Conservation (phyloP, 64 coral and sea anemone genomes). For the Pachyseris speciosa region DNA sequence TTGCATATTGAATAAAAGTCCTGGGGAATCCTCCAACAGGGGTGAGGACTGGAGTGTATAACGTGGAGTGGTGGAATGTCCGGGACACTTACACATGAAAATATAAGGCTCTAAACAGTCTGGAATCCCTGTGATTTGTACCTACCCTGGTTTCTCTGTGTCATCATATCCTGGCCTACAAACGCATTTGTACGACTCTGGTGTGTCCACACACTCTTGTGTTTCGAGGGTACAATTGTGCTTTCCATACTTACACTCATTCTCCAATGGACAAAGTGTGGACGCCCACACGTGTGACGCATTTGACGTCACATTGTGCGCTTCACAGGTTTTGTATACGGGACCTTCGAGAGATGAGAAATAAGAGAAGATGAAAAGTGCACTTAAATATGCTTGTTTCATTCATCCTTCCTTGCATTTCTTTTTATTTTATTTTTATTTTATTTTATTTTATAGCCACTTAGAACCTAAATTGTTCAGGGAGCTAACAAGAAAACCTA, state of each 20-base stretch:
- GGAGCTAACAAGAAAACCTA: too few relatives aligned
- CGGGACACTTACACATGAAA: too few relatives aligned
- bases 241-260: constrained; percentile 85
- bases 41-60: too few relatives aligned
- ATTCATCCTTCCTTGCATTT: too few relatives aligned
- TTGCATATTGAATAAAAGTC: too few relatives aligned
- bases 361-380: background rate
- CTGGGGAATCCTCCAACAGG: too few relatives aligned
- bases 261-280: constrained; percentile 77
- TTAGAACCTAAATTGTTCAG: too few relatives aligned
- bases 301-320: constrained; percentile 30
- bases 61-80: too few relatives aligned
- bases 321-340: constrained; percentile 38
- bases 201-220: constrained; percentile 74
- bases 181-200: constrained; percentile 65
- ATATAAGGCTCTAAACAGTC: too few relatives aligned
- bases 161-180: constrained; percentile 80
- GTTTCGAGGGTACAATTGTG: constrained; percentile 62
- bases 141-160: constrained; percentile 16
- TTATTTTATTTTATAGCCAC: too few relatives aligned
- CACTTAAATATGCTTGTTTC: background rate
- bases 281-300: constrained; percentile 75
- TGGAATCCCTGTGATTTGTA: background rate
- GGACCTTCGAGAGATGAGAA: constrained; percentile 61
- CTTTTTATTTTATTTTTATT: too few relatives aligned